Evolutionary conservation across 1,140 invertebrate genomes (phyloP), one percentile per base, ranked within the genome.

Genomic region (Andricus grossulariae): DNA sequence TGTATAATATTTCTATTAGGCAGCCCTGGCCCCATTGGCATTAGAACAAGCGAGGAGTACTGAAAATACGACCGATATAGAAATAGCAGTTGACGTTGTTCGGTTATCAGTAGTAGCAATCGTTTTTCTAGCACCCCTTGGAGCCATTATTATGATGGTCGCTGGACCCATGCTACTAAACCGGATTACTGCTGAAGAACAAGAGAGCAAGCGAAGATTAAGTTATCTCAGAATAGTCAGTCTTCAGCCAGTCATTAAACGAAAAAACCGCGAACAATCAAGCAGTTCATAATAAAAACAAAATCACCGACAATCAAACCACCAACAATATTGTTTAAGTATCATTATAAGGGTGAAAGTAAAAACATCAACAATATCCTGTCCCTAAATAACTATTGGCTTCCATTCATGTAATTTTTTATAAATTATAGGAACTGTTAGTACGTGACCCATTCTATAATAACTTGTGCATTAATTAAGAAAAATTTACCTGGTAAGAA

Each of bases 11-110:
- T 80, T 50, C 71, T 16, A 50, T 79, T 51, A 91, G 89, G 90
- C 90, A 18, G 89, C 87, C 8, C 72, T 91, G 15, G 89, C 86
- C 15, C 89, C 90, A 16, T 87, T 90, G 83, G 83, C 87, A 0
- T 84, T 84, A 15, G 88, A 91, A 74, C 84, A 84, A 2, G 85
- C 87, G 0, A 52, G 75, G 49, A 57, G 77, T 18, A 76, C 80
- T 15, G 74, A 77, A 2, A 76, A 89, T 55, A 51, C 77, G 3
- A 55, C 70, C 55, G 80, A 81, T 71, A 82, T 90, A 45, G 80
- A 86, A 54, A 18, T 89, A 21, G 90, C 89, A 18, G 76, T 84
- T 7, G 89, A 90, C 52, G 52, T 91, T 7, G 79, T 90, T 1
- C 84, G 80, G 75, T 74, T 91, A 75, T 88, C 89, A 18, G 84